Conservation (phyloP, 2,888 invertebrate species). For the Drosophila incognita region DNA sequence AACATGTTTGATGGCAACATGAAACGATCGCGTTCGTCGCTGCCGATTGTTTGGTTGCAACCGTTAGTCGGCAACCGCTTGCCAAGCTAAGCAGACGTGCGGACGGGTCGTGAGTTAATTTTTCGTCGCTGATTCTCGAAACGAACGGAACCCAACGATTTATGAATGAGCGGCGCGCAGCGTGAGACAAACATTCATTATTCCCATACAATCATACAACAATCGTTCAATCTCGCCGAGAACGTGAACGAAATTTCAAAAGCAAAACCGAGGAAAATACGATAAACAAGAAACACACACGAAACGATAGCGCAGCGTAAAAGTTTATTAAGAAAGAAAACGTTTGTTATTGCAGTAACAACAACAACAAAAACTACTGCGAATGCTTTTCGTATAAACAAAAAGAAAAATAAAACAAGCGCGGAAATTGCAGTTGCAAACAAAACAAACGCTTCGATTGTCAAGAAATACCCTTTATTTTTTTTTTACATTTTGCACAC, state of each 20-base stretch:
- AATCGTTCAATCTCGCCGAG: slow-evolving; percentile 43
- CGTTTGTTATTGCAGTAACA: slow-evolving; percentile 68
- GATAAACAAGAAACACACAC: slow-evolving; percentile 60
- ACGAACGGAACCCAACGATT: slow-evolving; percentile 50
- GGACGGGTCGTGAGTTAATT: slow-evolving; percentile 28
- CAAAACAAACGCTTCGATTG: slow-evolving; percentile 77
- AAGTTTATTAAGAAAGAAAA: slow-evolving; percentile 74
- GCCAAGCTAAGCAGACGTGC: slow-evolving; percentile 68
- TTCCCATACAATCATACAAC: slow-evolving; percentile 39
- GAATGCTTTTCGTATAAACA: slow-evolving; percentile 34
- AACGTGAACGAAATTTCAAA: slow-evolving; percentile 73
- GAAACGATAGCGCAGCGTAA: slow-evolving; percentile 55
- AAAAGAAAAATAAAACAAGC: slow-evolving; percentile 59
- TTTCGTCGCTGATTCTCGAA: slow-evolving; percentile 35
- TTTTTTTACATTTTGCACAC: slow-evolving; percentile 63
- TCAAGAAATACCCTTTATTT: slow-evolving; percentile 36
- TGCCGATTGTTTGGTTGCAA: slow-evolving; percentile 44
- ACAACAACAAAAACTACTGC: slow-evolving; percentile 28
- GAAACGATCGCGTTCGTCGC: slow-evolving; percentile 40
- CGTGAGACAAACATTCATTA: slow-evolving; percentile 54
- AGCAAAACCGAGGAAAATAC: slow-evolving; percentile 57
- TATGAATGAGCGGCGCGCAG: slow-evolving; percentile 73
- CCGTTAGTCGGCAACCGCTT: slow-evolving; percentile 74
- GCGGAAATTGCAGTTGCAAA: slow-evolving; percentile 73
- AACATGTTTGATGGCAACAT: slow-evolving; percentile 53